phyloP scores from a whole-genome alignment of 1,140 invertebrate species.

The Ganaspis sp. region DNA sequence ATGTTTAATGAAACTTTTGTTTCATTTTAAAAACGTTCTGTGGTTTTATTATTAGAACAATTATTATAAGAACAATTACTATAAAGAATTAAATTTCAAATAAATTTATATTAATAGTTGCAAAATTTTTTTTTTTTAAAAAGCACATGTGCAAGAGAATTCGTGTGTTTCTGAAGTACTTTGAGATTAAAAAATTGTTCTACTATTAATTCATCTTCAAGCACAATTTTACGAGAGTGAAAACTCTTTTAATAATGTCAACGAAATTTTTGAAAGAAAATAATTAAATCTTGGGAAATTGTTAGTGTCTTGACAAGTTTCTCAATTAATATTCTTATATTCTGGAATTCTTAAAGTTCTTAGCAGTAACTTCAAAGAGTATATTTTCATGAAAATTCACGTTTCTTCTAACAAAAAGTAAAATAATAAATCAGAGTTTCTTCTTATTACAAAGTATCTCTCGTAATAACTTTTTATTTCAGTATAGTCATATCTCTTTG shows the following conservation, averaged over 20 bases:
- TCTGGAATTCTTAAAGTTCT: neutral
- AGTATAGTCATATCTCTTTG: neutral
- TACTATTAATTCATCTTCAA: no score
- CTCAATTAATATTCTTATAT: neutral
- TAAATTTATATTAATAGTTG: no score
- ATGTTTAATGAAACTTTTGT: slow-evolving; percentile 1
- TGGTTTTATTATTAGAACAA: neutral
- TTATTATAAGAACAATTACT: no score
- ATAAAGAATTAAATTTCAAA: no score
- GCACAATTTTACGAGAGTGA: no score
- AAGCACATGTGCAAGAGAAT: no score
- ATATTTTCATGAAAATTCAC: neutral
- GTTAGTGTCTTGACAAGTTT: neutral
- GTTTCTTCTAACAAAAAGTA: neutral
- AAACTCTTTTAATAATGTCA: neutral
- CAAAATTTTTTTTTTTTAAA: no score
- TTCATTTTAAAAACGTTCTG: neutral
- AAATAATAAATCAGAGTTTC: neutral
- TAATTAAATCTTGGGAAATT: neutral
- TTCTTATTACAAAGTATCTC: neutral
- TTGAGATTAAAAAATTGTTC: no score
- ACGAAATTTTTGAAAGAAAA: neutral
- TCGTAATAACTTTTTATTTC: slow-evolving; percentile 7
- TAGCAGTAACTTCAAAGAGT: neutral
- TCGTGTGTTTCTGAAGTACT: no score